These are phyloP conservation scores for Lordiphosa fenestrarum DNA, from an alignment of 2,888 invertebrate genomes.

Conservation along the genomic window DNA sequence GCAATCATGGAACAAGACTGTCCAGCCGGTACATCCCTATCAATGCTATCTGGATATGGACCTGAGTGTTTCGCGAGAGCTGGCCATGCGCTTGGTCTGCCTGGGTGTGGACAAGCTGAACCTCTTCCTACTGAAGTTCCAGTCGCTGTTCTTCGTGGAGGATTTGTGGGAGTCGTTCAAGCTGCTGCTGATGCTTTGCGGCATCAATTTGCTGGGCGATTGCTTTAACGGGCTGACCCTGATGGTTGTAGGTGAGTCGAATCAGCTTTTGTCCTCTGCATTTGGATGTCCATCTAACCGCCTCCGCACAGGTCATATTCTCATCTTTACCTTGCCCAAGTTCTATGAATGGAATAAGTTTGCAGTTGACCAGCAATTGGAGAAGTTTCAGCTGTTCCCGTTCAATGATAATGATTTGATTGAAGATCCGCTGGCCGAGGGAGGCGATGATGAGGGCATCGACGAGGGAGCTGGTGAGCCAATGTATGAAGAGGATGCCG, in stretches of 20 bases:
- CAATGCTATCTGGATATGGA: constrained; percentile 3
- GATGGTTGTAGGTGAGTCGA: constrained; percentile 21
- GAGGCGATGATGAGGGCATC: no score
- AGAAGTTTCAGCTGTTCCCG: neutral
- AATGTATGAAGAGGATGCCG: neutral
- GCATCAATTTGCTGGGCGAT: constrained; percentile 29
- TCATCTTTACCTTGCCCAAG: constrained; percentile 29
- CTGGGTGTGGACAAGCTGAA: constrained; percentile 15
- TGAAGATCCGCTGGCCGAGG: neutral
- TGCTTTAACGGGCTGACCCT: constrained; percentile 29
- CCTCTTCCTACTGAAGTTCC: constrained; percentile 1
- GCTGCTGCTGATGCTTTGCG: constrained; percentile 15
- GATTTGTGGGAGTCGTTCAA: constrained; percentile 20
- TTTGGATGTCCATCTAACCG: neutral
- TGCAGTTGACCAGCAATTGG: constrained; percentile 10
- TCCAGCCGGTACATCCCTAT: neutral
- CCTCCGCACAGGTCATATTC: constrained; percentile 6
- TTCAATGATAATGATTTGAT: neutral
- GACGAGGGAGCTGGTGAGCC: neutral
- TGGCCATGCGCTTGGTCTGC: constrained; percentile 12
- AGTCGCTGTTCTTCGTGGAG: constrained; percentile 21
- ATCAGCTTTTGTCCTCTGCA: neutral
- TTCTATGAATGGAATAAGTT: constrained; percentile 26
- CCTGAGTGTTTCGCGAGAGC: constrained; percentile 21
- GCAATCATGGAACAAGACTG: constrained; percentile 7